Conservation (phyloP, 2,797 vertebrate species). For the Sebastes taczanowskii region DNA sequence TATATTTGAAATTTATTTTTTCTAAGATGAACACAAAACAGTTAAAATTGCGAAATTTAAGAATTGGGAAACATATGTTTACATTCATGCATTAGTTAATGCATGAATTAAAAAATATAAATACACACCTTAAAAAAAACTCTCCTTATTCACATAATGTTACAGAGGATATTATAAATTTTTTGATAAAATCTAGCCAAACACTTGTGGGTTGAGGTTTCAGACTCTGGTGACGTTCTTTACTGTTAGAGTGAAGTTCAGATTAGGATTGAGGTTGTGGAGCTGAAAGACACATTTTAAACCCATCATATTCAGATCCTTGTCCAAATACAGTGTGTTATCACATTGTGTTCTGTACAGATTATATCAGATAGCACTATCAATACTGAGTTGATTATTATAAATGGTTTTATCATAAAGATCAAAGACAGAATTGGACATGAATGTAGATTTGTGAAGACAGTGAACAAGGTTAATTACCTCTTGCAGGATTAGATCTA, state of each 20-base stretch:
- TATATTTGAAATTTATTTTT: no score
- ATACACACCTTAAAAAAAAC: background rate
- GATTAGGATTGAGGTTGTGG: rapidly evolving
- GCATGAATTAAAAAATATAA: no score
- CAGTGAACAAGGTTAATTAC: conserved; percentile 23
- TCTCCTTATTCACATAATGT: no score
- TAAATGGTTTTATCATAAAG: background rate
- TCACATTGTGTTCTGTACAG: background rate
- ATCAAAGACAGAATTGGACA: background rate
- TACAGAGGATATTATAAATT: rapidly evolving
- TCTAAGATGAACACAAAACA: background rate
- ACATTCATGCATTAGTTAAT: background rate
- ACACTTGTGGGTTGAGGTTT: background rate
- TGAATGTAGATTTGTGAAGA: background rate
- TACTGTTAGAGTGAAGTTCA: conserved; percentile 18
- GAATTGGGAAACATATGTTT: background rate
- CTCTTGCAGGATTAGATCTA: background rate
- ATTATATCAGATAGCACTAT: background rate
- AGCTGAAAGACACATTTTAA: conserved; percentile 55
- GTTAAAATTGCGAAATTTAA: background rate
- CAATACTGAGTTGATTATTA: background rate
- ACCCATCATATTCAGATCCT: background rate
- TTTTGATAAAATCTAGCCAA: background rate
- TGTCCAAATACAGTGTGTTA: background rate
- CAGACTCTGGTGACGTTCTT: conserved; percentile 49